Percentiles rank a stretch among this genome's conserved stretches.
These are phyloP conservation scores for Drepana falcataria DNA, from an alignment of 2,888 invertebrate genomes.

Conservation along the genomic window DNA sequence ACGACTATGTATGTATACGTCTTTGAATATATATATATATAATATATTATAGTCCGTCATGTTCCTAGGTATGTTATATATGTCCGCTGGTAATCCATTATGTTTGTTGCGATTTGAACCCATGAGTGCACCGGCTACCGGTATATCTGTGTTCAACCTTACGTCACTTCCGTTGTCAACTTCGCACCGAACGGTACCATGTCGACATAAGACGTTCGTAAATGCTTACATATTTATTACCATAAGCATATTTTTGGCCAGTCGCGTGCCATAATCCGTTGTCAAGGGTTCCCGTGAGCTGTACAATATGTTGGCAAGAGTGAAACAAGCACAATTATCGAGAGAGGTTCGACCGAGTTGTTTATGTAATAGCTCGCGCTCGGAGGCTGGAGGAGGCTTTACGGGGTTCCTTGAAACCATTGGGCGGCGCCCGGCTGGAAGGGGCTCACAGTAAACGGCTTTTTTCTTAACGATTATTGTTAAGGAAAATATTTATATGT, in stretches of 20 bases:
- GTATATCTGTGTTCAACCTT: no score
- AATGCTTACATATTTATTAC: neutral
- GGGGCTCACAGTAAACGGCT: neutral
- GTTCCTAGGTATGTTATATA: no score
- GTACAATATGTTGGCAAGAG: neutral
- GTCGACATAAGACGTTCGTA: no score
- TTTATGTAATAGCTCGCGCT: neutral
- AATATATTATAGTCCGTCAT: no score
- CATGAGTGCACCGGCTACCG: no score
- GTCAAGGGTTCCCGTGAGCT: neutral
- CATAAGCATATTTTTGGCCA: neutral
- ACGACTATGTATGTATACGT: no score
- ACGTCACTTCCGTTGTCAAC: no score
- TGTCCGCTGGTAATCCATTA: no score
- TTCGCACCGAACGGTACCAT: no score
- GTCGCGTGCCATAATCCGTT: neutral
- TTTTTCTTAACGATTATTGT: neutral
- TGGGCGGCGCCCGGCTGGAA: neutral
- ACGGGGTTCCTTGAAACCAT: neutral
- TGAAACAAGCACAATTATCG: neutral
- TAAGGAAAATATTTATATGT: neutral
- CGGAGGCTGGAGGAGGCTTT: neutral
- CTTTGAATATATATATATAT: no score
- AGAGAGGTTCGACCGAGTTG: neutral
- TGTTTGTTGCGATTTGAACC: no score